Evolutionary conservation across 2,888 invertebrate genomes (phyloP), one percentile per base, ranked within the genome.

Genomic region (Bembecia ichneumoniformis): DNA sequence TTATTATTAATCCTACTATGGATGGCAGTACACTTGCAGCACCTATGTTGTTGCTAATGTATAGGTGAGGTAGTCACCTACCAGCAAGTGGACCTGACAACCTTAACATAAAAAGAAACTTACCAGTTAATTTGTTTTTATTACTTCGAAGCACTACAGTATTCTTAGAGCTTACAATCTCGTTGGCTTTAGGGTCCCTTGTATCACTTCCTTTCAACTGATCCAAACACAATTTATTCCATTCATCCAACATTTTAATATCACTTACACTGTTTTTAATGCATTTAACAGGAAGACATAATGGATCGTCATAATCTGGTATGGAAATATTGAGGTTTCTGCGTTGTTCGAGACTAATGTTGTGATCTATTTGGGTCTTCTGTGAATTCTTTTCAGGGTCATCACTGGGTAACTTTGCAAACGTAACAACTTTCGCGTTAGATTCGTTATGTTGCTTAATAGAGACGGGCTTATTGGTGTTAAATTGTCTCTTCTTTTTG

Each of bases 181-280:
- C 57, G 35, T 77, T 74, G 0, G 77, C 71, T 50, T 68, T 69
- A 35, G 82, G 52, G 2, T 69, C 44, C 1, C 9, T 4, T 1
- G 52, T 64, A 15, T 78, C 75, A 28, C 62, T 64, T n/a, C 68
- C 63, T 51, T 70, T 76, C 40, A 78, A 77, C 49, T 77, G 75
- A 46, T 82, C 75, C 49, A 86, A 55, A 48, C 86, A 87, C 3
- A 77, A 64, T 51, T 77, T 73, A 45, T 87, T 87, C 86, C 86
- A 87, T 20, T 66, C 73, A 35, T 58, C 67, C 10, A 82, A 58
- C 53, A 70, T 74, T 3, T 68, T 73, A 3, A 55, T 10, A 49
- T 82, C 79, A 50, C 52, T 56, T 0, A 60, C 62, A 10, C 74
- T 67, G 1, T 55, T 58, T 13, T 59, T 65, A 3, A 77, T 49